Base-by-base conservation (phyloP, 2,888 invertebrate genomes). In the Trichacis sp. region DNA sequence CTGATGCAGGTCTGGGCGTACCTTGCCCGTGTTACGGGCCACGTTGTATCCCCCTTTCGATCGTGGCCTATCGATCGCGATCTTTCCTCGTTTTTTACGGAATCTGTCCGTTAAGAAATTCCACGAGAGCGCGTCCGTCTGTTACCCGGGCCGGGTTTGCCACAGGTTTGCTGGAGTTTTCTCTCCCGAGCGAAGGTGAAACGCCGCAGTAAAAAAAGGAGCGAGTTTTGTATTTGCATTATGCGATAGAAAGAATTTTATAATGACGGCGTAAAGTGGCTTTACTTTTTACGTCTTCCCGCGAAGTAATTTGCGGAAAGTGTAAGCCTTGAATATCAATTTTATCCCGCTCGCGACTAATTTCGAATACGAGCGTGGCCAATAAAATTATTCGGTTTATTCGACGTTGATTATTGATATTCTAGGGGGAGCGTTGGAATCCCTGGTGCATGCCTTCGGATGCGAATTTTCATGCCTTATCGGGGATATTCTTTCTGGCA, bases 391-490 rank as follows among this genome's bases (percentile, higher is more conserved):
- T n/a, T 6, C n/a, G 33, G 2, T 33, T 33, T n/a, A 6, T 11
- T 33, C 33, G 33, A 11, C 33, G 33, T n/a, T 33, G 2, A 33
- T 24, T 33, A 33, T 33, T 6, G 9, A 11, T 33, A 33, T 33
- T 33, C 33, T n/a, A 3, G 36, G 14, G 36, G 36, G 3, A n/a
- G 36, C 14, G 36, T 42, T 4, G 42, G 42, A 17, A 42, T 8
- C 17, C 42, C 14, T 11, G 14, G 18, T 42, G 4, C 15, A 42
- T 14, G 15, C 15, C 76, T 79, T 77, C 79, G 77, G 79, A 80
- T 73, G 77, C 72, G 76, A 77, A 76, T 77, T 78, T 73, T 70
- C 74, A 73, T 77, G 77, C 71, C 73, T 77, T 76, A 77, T 24
- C 24, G n/a, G n/a, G n/a, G n/a, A n/a, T n/a, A n/a, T n/a, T n/a